Conservation (phyloP, 2,888 invertebrate genomes). For the Aquatica leii region DNA sequence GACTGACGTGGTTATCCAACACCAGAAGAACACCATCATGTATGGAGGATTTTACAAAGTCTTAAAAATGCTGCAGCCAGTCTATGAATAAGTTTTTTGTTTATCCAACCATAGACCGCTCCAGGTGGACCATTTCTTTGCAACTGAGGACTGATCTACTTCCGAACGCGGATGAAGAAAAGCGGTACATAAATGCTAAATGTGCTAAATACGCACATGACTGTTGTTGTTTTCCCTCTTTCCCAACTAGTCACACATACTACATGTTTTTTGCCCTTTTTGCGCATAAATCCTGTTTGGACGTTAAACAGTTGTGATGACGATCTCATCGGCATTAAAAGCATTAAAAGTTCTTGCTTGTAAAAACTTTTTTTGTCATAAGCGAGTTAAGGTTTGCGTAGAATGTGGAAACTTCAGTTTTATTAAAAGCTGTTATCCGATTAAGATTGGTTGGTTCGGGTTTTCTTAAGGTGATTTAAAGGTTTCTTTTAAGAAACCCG, state of each 20-base stretch:
- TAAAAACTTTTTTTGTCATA: no score
- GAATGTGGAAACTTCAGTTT: background rate
- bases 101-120: conserved; percentile 49
- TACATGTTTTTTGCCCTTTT: conserved; percentile 56
- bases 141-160: conserved; percentile 55
- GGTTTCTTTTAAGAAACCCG: no score
- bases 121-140: conserved; percentile 57
- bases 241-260: conserved; percentile 58
- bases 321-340: conserved; percentile 60
- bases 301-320: conserved; percentile 56
- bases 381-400: no score
- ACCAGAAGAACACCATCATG: conserved; percentile 21
- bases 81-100: conserved; percentile 30
- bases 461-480: no score
- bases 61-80: no score
- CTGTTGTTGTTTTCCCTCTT: conserved; percentile 55
- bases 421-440: no score
- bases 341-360: conserved; percentile 52
- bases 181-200: conserved; percentile 57
- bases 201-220: no score
- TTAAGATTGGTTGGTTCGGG: no score
- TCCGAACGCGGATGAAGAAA: conserved; percentile 60
- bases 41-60: background rate
- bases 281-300: conserved; percentile 55
- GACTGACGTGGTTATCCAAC: conserved; percentile 30